Conservation (phyloP, 2,113 vertebrate species). For the Nematolebias whitei region DNA sequence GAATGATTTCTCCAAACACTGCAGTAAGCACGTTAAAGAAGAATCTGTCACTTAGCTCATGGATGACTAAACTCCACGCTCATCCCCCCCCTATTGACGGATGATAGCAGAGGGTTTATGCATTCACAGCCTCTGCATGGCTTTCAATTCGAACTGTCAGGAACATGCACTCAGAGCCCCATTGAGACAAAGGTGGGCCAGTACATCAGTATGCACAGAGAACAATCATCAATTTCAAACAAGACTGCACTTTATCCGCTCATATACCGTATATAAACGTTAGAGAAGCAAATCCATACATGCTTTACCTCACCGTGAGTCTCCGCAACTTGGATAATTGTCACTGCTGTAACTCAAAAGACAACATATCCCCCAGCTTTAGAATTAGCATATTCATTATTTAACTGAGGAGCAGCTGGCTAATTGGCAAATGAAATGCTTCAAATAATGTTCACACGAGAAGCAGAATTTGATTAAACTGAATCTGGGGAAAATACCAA, state of each 20-base stretch:
- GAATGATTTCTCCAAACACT: conserved; percentile 30
- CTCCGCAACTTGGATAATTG: conserved; percentile 63
- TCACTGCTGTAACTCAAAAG: conserved; percentile 59
- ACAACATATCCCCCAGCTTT: conserved; percentile 72
- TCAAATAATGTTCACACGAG: conserved; percentile 68
- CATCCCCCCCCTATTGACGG: conserved; percentile 22
- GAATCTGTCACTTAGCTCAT: conserved; percentile 52
- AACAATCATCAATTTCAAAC: conserved; percentile 21
- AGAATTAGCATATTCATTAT: conserved; percentile 77
- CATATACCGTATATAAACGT: background rate
- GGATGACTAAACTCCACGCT: conserved; percentile 7
- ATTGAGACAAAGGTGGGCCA: conserved; percentile 57
- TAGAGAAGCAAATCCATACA: conserved; percentile 17
- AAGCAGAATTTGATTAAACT: conserved; percentile 71
- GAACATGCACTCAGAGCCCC: conserved; percentile 38
- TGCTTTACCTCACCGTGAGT: conserved; percentile 24
- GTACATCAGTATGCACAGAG: conserved; percentile 56
- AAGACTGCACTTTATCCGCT: conserved; percentile 2
- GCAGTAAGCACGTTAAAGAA: conserved; percentile 56
- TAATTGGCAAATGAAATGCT: conserved; percentile 77
- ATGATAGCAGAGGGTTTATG: conserved; percentile 45
- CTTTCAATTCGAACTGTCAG: conserved; percentile 64
- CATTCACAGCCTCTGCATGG: conserved; percentile 41
- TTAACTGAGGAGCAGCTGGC: conserved; percentile 72
- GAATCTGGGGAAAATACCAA: conserved; percentile 65